Evolutionary conservation across 2,888 invertebrate genomes (phyloP), one percentile per base, ranked within the genome.

Genomic region (Acronicta aceris): DNA sequence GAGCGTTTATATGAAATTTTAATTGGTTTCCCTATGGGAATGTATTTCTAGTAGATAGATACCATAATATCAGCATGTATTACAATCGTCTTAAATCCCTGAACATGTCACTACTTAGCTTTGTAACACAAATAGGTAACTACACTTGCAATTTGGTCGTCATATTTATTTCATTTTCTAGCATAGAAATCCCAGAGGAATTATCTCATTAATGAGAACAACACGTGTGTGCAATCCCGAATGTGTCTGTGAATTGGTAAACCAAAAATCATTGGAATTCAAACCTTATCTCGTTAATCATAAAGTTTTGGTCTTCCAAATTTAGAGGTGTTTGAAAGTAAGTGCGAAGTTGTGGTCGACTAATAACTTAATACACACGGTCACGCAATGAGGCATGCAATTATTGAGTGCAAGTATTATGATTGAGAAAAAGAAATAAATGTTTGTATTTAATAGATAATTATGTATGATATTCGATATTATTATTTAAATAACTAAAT

Each of bases 141-240:
- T 76, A 81, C 78, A 82, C 83, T 83, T 83, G 78, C 82, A 78
- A 85, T 86, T 82, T 74, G 61, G 81, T 72, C 72, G 74, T 79
- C 73, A 79, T 83, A 81, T 82, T 84, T 84, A 84, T 82, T 83
- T 79, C 81, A 84, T 84, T 84, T 83, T 81, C 81, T 80, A 82
- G 68, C 80, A 68, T 71, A n/a, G n/a, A n/a, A n/a, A 79, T 85
- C 80, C 88, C 86, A 73, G 76, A 82, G 88, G 83, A 78, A 83
- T 86, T 82, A 85, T 85, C 84, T 85, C 84, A 85, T 88, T 87
- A 88, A 85, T 81, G 80, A 74, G 70, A 79, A 85, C 84, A 85
- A 76, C 82, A 85, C 80, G 82, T 83, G 78, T 74, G 74, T 77
- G 70, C 74, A 74, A 61, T 60, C 56, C 67, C 65, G 67, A 71